phyloP scores from a whole-genome alignment of 2,888 invertebrate species.

The Limenitis camilla region DNA sequence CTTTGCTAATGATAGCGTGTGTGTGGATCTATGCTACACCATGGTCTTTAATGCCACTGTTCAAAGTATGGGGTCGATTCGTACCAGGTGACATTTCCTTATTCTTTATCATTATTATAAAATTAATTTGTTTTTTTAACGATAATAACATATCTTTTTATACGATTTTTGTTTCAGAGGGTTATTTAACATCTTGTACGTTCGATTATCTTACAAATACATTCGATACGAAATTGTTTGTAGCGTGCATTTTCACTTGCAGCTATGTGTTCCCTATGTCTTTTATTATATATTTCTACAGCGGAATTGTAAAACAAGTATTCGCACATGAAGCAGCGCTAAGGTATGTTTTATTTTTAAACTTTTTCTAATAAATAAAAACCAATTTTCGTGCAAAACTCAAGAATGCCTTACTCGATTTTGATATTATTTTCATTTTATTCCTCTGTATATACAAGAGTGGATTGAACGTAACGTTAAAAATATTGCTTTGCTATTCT shows the following conservation, averaged over 20 bases:
- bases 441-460: no score
- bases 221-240: constrained; percentile 85
- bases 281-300: constrained; percentile 87
- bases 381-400: no score
- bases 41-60: constrained; percentile 84
- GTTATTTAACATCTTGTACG: constrained; percentile 89
- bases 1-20: constrained; percentile 80
- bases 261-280: constrained; percentile 85
- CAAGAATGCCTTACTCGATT: no score
- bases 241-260: constrained; percentile 83
- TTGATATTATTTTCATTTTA: no score
- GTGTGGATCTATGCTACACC: constrained; percentile 88
- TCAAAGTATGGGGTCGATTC: constrained; percentile 90
- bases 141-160: no score
- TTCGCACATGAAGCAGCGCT: constrained; percentile 88
- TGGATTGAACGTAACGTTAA: no score
- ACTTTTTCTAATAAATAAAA: neutral
- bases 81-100: constrained; percentile 78
- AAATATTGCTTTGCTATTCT: no score
- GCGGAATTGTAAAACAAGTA: constrained; percentile 91
- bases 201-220: constrained; percentile 88
- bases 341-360: constrained; percentile 41
- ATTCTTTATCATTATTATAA: neutral
- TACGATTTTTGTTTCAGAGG: constrained; percentile 75
- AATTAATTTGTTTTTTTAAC: neutral